A percentile compares a stretch with the other conserved stretches of the same genome.
These are phyloP conservation scores for Drosophila anomalata DNA, from an alignment of 2,888 invertebrate species.

Conservation along the genomic window DNA sequence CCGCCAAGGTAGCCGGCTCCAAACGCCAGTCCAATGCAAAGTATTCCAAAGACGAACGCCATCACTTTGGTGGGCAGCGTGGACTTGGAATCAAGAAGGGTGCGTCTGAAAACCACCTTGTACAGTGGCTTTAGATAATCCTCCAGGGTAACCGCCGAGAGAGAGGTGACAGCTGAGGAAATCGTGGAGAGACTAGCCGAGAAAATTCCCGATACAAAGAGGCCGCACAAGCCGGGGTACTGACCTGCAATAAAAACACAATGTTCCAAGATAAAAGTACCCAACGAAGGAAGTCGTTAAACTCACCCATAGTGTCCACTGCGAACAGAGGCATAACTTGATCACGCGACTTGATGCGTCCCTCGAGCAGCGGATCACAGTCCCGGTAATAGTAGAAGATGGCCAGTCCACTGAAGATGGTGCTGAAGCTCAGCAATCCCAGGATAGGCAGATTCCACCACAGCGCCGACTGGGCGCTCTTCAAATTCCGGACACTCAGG, in stretches of 20 bases:
- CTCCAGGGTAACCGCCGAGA: constrained; percentile 94
- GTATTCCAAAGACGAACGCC: constrained; percentile 89
- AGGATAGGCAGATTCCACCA: constrained; percentile 94
- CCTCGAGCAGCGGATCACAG: constrained; percentile 90
- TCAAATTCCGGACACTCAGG: constrained; percentile 89
- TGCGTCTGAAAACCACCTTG: constrained; percentile 81
- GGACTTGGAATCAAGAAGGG: constrained; percentile 84
- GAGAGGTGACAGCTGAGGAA: constrained; percentile 94
- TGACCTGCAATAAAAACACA: constrained; percentile 70
- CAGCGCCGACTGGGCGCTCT: constrained; percentile 89
- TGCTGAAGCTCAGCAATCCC: constrained; percentile 88
- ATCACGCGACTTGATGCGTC: constrained; percentile 88
- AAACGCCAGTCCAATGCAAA: constrained; percentile 92
- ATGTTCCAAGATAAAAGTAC: background rate
- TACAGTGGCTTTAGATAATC: constrained; percentile 90
- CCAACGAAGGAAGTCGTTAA: background rate
- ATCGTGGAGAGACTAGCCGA: constrained; percentile 96
- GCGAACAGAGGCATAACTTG: constrained; percentile 93
- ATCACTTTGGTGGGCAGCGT: constrained; percentile 87
- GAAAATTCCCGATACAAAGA: constrained; percentile 96
- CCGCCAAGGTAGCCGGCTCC: constrained; percentile 92
- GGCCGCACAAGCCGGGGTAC: constrained; percentile 92
- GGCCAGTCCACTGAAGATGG: constrained; percentile 91
- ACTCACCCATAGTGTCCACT: constrained; percentile 88
- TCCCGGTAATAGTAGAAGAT: constrained; percentile 92